Percentiles rank a stretch among this genome's conserved stretches.
These are phyloP conservation scores for Drosophila insularis DNA, from an alignment of 1,140 invertebrate species.

Conservation along the genomic window DNA sequence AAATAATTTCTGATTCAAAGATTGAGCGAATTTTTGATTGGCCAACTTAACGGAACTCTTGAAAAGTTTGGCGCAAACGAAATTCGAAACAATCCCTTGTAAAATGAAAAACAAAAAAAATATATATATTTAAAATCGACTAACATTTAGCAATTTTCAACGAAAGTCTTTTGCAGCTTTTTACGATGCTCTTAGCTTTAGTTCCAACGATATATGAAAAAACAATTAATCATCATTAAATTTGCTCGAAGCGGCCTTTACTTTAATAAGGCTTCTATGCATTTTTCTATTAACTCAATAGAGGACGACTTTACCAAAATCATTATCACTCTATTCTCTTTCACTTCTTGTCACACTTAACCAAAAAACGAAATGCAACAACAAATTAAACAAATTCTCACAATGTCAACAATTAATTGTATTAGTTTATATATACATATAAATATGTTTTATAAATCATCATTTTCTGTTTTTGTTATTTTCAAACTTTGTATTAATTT, in stretches of 20 bases:
- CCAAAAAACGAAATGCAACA: slow-evolving; percentile 10
- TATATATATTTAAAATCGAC: slow-evolving; percentile 10
- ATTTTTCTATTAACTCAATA: slow-evolving; percentile 67
- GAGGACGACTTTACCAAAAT: slow-evolving; percentile 39
- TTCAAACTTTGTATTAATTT: slow-evolving; percentile 41
- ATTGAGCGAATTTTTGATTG: neutral
- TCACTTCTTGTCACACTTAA: slow-evolving; percentile 32
- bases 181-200: slow-evolving; percentile 61
- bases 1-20: neutral
- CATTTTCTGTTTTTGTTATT: slow-evolving; percentile 38
- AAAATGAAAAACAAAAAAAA: slow-evolving; percentile 6
- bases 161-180: slow-evolving; percentile 40
- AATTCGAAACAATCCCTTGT: slow-evolving; percentile 9
- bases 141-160: slow-evolving; percentile 55
- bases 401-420: slow-evolving; percentile 50
- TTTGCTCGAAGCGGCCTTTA: slow-evolving; percentile 50
- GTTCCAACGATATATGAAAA: slow-evolving; percentile 47
- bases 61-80: neutral
- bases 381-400: slow-evolving; percentile 45
- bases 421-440: slow-evolving; percentile 48
- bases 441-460: slow-evolving; percentile 39
- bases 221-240: slow-evolving; percentile 50
- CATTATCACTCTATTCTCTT: slow-evolving; percentile 7
- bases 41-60: neutral
- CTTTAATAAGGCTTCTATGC: slow-evolving; percentile 55